Evolutionary conservation across 2,888 invertebrate species (phyloP), one percentile per base, ranked within the genome.

Genomic region (Pachymerium ferrugineum): DNA sequence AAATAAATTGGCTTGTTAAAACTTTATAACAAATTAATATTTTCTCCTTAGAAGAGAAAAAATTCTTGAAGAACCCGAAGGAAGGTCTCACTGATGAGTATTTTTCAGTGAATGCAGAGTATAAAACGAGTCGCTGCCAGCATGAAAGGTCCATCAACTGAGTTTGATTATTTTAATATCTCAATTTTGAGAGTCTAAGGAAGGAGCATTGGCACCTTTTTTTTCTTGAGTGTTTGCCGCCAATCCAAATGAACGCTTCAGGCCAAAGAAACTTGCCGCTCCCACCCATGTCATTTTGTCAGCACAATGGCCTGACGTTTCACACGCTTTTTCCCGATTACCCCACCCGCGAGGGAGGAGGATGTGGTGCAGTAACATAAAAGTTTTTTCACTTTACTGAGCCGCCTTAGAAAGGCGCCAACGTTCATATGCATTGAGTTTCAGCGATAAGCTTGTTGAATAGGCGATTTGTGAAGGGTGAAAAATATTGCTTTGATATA

Each of bases 281-380:
- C 47, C 47, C 47, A 47, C 47, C 47, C 47, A 19, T 19, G 47
- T 47, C 47, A 47, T 47, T 47, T 47, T 47, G 47, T 47, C 47
- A 47, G 47, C 47, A 47, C 47, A 47, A 47, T 47, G 47, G n/a
- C 47, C 19, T 47, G 47, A 47, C 47, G 47, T 47, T 47, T 47
- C 47, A 47, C 47, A 47, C 47, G 47, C 47, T 47, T 47, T 47
- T 47, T 47, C 47, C 47, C 47, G 47, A 47, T 47, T 47, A 47
- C 47, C 47, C 19, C 47, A 47, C 47, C 47, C 47, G 47, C 47
- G 47, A 47, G 47, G 47, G 47, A 47, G 47, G n/a, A 47, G 47
- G 47, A 47, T 47, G 47, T 47, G 47, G 47, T 47, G 19, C 19
- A 47, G 47, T 47, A 47, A 47, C 47, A 47, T 47, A 47, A 47